These are phyloP conservation scores for Nibea albiflora DNA, from an alignment of 2,113 vertebrate genomes.

Conservation along the genomic window DNA sequence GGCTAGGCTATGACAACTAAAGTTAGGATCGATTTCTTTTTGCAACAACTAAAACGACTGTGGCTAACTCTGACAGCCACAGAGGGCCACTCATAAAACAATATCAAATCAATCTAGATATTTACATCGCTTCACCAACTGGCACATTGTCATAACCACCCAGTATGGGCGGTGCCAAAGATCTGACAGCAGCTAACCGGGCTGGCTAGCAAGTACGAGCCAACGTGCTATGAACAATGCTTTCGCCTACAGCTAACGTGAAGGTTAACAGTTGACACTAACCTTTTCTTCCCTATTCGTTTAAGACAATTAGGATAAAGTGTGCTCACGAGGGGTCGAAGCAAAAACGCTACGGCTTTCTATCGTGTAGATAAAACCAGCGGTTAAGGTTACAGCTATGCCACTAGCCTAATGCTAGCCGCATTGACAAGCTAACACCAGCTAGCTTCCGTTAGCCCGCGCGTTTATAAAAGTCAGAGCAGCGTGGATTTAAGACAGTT, in stretches of 20 bases:
- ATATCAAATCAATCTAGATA: not conserved
- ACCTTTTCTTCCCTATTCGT: rapidly evolving
- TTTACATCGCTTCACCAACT: not conserved
- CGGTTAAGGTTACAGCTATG: not conserved
- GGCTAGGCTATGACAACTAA: slow-evolving; percentile 24
- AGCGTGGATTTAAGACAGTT: slow-evolving; percentile 16
- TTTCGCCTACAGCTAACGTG: not conserved
- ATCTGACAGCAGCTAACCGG: slow-evolving; percentile 61
- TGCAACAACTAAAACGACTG: not conserved
- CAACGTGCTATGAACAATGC: slow-evolving; percentile 66
- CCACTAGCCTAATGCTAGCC: slow-evolving; percentile 27
- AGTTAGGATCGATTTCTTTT: slow-evolving; percentile 35
- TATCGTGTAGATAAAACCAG: not conserved
- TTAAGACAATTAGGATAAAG: rapidly evolving
- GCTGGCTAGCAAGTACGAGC: slow-evolving; percentile 26
- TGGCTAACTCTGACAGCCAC: not conserved
- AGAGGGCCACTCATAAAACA: rapidly evolving
- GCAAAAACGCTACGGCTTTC: not conserved
- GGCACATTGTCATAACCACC: not conserved
- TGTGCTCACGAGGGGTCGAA: rapidly evolving
- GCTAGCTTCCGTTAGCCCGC: slow-evolving; percentile 55
- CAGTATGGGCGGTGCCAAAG: slow-evolving; percentile 56
- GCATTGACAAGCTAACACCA: slow-evolving; percentile 48
- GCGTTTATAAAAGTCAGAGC: not conserved
- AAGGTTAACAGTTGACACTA: not conserved